phyloP scores from a whole-genome alignment of 1,140 invertebrate species.

The Periplaneta americana region DNA sequence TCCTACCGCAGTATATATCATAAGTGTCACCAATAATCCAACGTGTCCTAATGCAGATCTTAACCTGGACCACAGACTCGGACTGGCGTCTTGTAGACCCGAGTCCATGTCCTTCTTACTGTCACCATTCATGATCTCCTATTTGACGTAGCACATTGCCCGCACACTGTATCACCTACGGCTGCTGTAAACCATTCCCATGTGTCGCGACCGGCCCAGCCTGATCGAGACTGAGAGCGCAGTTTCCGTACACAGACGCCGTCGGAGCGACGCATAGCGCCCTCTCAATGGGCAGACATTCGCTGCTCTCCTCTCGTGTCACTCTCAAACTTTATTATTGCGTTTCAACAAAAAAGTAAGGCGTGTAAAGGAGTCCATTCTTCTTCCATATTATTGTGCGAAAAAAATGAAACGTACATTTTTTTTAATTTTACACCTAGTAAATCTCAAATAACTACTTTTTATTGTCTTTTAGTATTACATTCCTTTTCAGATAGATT shows the following conservation, averaged over 20 bases:
- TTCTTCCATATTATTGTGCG: no score
- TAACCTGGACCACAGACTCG: neutral
- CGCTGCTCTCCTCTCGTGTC: no score
- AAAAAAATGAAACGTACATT: no score
- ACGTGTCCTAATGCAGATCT: conserved; percentile 1
- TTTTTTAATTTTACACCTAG: no score
- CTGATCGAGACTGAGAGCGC: neutral
- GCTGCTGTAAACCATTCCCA: neutral
- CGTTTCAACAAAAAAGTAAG: no score
- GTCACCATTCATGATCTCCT: neutral
- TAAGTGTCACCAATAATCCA: conserved; percentile 1
- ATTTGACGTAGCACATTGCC: neutral
- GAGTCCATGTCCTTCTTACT: neutral
- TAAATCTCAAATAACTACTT: no score
- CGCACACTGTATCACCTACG: no score
- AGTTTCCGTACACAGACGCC: neutral
- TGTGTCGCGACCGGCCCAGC: no score
- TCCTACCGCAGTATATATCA: neutral
- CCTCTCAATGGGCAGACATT: neutral
- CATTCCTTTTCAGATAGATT: no score
- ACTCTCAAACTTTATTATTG: no score
- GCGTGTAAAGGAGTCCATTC: no score
- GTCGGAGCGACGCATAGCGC: neutral
- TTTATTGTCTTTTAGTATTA: no score
- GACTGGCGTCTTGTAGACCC: neutral